phyloP scores from a whole-genome alignment of 2,113 vertebrate genomes.

The Pseudorhombus dupliciocellatus region DNA sequence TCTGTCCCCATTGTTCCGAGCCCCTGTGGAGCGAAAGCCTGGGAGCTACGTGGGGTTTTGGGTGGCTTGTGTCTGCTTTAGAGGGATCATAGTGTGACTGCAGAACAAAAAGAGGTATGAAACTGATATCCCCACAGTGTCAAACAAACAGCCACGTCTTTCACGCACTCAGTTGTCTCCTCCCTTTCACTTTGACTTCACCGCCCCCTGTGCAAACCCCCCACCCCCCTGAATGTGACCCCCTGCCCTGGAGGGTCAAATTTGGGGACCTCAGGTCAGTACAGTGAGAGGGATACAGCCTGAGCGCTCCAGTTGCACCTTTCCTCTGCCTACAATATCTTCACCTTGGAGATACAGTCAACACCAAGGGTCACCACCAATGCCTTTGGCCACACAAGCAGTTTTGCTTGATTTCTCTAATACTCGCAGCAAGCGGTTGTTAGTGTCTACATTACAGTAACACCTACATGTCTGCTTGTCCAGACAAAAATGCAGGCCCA shows the following conservation, averaged over 20 bases:
- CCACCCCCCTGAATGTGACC: constrained; percentile 32
- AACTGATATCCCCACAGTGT: constrained; percentile 74
- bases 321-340: constrained; percentile 1
- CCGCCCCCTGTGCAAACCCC: constrained; percentile 36
- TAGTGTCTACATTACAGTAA: no score
- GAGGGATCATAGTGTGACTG: constrained; percentile 54
- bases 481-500: no score
- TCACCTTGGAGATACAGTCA: neutral
- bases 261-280: constrained; percentile 49
- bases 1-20: constrained; percentile 51
- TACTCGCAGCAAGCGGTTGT: no score
- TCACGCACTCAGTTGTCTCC: constrained; percentile 43
- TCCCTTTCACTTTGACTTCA: constrained; percentile 47
- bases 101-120: constrained; percentile 73
- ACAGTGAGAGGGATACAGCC: constrained; percentile 23
- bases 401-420: no score
- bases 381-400: neutral
- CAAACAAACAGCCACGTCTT: constrained; percentile 61
- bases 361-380: neutral
- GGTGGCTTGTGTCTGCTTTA: constrained; percentile 66
- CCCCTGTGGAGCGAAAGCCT: constrained; percentile 42
- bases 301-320: constrained; percentile 23
- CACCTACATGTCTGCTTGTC: no score
- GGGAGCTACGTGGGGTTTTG: constrained; percentile 64
- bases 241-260: constrained; percentile 43